phyloP scores from a whole-genome alignment of 2,113 vertebrate genomes.

The Mastomys natalensis region DNA sequence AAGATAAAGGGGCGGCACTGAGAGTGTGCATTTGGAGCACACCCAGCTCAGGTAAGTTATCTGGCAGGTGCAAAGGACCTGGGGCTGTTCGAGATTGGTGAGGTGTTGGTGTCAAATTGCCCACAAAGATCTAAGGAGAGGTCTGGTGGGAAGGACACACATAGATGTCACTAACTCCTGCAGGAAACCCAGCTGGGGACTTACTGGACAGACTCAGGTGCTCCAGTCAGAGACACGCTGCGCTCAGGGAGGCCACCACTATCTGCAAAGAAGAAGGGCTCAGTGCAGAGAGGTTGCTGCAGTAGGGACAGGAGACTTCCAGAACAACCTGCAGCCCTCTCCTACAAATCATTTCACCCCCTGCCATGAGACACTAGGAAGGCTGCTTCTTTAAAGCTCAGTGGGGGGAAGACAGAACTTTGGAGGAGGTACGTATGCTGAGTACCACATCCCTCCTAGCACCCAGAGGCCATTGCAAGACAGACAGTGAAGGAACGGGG shows the following conservation, averaged over 20 bases:
- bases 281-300: background rate
- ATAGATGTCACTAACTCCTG: background rate
- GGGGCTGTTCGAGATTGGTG: background rate
- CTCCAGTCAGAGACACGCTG: constrained; percentile 92
- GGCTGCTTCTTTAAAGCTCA: background rate
- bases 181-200: constrained; percentile 69
- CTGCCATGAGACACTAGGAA: background rate
- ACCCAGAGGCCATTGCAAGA: background rate
- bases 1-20: background rate
- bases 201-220: constrained; percentile 93
- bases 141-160: background rate
- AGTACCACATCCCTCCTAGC: background rate
- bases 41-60: background rate
- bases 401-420: background rate
- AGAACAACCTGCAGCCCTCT: background rate
- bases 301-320: background rate
- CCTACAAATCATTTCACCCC: background rate
- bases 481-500: background rate
- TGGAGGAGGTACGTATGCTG: too few species aligned
- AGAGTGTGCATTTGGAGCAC: too few species aligned
- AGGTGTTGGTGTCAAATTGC: background rate
- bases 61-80: background rate
- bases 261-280: constrained; percentile 85
- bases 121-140: background rate
- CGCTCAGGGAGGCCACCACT: constrained; percentile 94